Conservation (phyloP, 2,113 vertebrate species). For the Tragelaphus imberbis region DNA sequence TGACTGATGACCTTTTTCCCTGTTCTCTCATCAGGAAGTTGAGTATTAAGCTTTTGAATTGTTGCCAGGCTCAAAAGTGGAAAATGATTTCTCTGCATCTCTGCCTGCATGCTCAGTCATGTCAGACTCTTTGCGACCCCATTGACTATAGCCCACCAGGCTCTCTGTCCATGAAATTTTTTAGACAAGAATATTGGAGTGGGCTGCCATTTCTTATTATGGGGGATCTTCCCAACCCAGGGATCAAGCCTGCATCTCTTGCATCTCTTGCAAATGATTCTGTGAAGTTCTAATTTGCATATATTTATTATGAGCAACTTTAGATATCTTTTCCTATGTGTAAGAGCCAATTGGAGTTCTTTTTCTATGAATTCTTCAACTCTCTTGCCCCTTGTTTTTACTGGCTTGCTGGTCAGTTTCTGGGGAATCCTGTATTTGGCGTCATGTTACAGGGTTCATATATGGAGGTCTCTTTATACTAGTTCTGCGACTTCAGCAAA, state of each 20-base stretch:
- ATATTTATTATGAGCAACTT: background rate
- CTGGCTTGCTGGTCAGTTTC: background rate
- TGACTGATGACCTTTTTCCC: background rate
- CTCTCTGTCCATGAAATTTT: background rate
- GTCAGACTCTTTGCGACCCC: accelerated
- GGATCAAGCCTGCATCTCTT: background rate
- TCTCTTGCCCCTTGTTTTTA: background rate
- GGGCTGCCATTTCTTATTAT: background rate
- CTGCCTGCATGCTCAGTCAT: background rate
- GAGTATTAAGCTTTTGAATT: background rate
- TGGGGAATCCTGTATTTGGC: background rate
- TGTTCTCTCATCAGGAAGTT: background rate
- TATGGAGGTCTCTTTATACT: background rate
- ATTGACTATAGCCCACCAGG: background rate
- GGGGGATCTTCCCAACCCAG: background rate
- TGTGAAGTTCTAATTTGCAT: background rate
- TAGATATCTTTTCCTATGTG: background rate
- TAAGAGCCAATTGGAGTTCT: no score
- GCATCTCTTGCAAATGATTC: background rate
- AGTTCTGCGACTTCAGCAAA: background rate
- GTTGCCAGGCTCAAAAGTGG: background rate
- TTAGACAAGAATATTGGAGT: background rate
- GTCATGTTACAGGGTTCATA: background rate
- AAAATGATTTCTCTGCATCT: background rate
- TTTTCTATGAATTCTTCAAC: background rate